A percentile compares a stretch with the other conserved stretches of the same genome.
phyloP scores from a whole-genome alignment of 1,140 invertebrate genomes.

The Zaprionus lachaisei region DNA sequence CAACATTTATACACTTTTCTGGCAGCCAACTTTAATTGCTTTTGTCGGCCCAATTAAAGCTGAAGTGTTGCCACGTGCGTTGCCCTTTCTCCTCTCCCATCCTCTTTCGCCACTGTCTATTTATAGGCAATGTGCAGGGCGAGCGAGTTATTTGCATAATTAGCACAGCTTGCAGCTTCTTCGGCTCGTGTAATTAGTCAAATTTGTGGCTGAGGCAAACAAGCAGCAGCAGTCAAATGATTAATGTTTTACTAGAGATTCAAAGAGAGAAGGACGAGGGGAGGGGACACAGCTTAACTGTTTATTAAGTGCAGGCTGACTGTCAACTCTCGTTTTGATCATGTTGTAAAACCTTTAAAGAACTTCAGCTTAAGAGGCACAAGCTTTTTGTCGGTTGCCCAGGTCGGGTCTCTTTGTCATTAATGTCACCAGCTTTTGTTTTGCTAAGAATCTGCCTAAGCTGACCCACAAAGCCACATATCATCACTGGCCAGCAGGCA shows the following conservation, averaged over 20 bases:
- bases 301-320: conserved; percentile 11
- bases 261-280: neutral
- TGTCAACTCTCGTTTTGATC: conserved; percentile 4
- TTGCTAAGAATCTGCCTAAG: conserved; percentile 33
- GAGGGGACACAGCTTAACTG: neutral
- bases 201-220: conserved; percentile 6
- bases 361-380: neutral
- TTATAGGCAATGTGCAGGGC: conserved; percentile 1
- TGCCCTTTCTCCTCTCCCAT: neutral
- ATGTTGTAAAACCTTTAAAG: conserved; percentile 1
- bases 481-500: conserved; percentile 26
- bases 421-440: conserved; percentile 6
- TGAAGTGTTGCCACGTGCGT: neutral
- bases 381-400: neutral
- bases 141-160: conserved; percentile 58
- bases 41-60: conserved; percentile 16
- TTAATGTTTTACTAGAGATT: conserved; percentile 33
- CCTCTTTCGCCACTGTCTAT: neutral
- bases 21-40: conserved; percentile 17
- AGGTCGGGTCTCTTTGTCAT: neutral
- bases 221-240: conserved; percentile 26
- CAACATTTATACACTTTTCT: neutral
- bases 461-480: conserved; percentile 49
- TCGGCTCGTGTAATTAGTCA: conserved; percentile 11
- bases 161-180: conserved; percentile 32